These are phyloP conservation scores for Nyleta sp. DNA, from an alignment of 2,888 invertebrate genomes.

Conservation along the genomic window DNA sequence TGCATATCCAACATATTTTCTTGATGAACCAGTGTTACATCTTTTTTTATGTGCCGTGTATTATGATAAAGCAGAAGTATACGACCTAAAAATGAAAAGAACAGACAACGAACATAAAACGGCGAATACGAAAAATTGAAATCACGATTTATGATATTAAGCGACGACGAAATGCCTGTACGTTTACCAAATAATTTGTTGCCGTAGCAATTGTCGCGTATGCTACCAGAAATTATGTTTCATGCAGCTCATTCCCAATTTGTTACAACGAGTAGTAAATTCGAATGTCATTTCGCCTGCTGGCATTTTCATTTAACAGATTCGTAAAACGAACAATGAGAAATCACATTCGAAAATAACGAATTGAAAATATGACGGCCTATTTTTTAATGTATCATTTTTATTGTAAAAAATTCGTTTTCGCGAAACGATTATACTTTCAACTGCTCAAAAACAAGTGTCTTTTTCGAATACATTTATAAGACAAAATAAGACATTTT, in stretches of 20 bases:
- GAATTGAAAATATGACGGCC: too few relatives aligned
- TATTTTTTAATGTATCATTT: too few relatives aligned
- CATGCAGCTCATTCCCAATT: slow-evolving; percentile 7
- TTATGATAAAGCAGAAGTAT: slow-evolving; percentile 41
- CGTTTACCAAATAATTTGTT: slow-evolving; percentile 38
- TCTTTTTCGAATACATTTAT: too few relatives aligned
- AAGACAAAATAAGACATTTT: too few relatives aligned
- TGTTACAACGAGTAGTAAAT: background rate
- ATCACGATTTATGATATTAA: slow-evolving; percentile 27
- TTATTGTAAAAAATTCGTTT: too few relatives aligned
- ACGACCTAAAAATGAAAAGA: slow-evolving; percentile 33
- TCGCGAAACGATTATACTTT: too few relatives aligned
- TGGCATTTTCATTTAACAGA: too few relatives aligned
- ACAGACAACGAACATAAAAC: slow-evolving; percentile 12
- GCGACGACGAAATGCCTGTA: slow-evolving; percentile 9
- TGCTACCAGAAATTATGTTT: slow-evolving; percentile 7
- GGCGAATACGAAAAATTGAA: slow-evolving; percentile 31
- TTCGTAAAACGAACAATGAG: background rate
- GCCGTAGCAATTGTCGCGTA: slow-evolving; percentile 7
- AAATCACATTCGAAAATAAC: too few relatives aligned
- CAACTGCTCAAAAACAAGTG: too few relatives aligned
- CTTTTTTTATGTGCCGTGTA: slow-evolving; percentile 39
- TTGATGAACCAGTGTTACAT: slow-evolving; percentile 38
- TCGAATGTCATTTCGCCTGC: background rate
- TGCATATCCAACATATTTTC: slow-evolving; percentile 36